Evolutionary conservation across 2,113 vertebrate genomes (phyloP).

Genomic region (Corapipo altera): DNA sequence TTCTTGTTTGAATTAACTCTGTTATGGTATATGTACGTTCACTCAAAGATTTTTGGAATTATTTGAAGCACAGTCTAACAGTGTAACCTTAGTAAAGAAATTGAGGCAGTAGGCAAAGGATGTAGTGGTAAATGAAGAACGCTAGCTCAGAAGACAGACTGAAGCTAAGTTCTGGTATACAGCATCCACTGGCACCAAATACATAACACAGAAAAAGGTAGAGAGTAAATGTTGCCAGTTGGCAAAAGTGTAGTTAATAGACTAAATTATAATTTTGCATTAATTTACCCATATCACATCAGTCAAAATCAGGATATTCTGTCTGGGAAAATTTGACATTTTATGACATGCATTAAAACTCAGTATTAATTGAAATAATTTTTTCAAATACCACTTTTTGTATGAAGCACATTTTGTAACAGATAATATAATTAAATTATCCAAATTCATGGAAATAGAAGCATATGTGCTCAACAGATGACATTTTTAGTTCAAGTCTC

Average conservation of each 20-base stretch:
- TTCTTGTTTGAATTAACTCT: not conserved
- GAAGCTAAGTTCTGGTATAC: not conserved
- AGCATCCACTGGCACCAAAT: not conserved
- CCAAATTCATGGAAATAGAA: conserved; percentile 1
- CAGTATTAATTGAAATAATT: conserved; percentile 8
- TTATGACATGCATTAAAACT: not conserved
- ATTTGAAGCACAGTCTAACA: not conserved
- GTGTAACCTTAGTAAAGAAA: not conserved
- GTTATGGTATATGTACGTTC: not conserved
- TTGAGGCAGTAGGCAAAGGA: not conserved
- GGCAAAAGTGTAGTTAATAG: not conserved
- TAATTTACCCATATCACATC: not conserved
- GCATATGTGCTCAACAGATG: conserved; percentile 26
- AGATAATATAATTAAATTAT: not conserved
- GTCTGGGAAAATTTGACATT: not conserved
- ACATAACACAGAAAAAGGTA: not conserved
- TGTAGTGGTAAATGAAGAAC: not conserved
- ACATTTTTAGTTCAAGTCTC: not conserved
- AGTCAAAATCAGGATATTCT: not conserved
- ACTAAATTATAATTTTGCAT: not conserved
- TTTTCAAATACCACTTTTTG: not conserved
- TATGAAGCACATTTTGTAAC: not conserved
- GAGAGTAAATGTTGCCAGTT: not conserved
- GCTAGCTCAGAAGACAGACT: not conserved
- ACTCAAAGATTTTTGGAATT: not conserved